Conservation (phyloP, 1,140 invertebrate genomes). For the Laodelphax striatellus region DNA sequence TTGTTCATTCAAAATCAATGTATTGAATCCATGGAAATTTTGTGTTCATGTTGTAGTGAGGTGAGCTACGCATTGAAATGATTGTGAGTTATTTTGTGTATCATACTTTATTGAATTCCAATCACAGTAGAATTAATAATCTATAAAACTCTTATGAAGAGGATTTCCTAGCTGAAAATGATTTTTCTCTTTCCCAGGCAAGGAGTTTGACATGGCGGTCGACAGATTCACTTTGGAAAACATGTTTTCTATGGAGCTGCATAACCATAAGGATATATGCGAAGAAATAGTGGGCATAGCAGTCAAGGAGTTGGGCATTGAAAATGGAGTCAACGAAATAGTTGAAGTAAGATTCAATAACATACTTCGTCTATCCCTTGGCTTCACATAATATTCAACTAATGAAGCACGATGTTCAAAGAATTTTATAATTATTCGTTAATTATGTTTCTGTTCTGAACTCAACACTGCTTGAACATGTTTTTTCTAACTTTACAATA, state of each 20-base stretch:
- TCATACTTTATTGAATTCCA: too few relatives aligned
- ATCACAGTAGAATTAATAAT: too few relatives aligned
- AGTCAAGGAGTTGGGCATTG: conserved; percentile 77
- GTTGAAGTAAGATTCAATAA: conserved; percentile 31
- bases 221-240: conserved; percentile 78
- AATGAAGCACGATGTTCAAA: neutral
- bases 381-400: neutral
- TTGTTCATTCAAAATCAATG: neutral
- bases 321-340: conserved; percentile 70
- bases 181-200: conserved; percentile 37
- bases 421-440: too few relatives aligned
- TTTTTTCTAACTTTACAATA: too few relatives aligned
- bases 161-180: too few relatives aligned
- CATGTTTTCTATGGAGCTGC: conserved; percentile 83
- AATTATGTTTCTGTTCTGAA: too few relatives aligned
- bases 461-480: too few relatives aligned
- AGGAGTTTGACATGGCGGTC: conserved; percentile 74
- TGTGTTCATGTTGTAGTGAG: too few relatives aligned
- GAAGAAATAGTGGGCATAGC: conserved; percentile 77
- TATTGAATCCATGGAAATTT: too few relatives aligned
- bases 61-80: too few relatives aligned
- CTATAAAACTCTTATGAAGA: too few relatives aligned
- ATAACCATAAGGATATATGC: conserved; percentile 69
- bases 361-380: neutral
- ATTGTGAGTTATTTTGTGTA: too few relatives aligned